Conservation (phyloP, 2,113 vertebrate genomes). For the Indicator maculatus region DNA sequence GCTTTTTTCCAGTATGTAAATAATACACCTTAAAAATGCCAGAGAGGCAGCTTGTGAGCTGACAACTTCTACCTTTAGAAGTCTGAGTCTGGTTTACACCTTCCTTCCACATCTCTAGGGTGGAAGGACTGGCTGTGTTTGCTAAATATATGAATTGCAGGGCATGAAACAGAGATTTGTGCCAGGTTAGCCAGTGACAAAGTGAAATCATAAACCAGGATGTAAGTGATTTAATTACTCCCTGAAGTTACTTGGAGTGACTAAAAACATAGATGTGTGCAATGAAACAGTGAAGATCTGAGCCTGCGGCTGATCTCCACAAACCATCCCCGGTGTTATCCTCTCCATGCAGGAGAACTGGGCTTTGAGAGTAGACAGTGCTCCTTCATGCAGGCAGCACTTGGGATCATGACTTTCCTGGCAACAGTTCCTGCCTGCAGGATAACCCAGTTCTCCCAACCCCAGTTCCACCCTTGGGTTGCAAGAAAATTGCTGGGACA, state of each 20-base stretch:
- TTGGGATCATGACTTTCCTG: rapidly evolving
- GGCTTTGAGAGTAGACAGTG: rapidly evolving
- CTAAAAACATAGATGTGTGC: not conserved
- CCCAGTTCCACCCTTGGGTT: not conserved
- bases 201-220: not conserved
- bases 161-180: not conserved
- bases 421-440: rapidly evolving
- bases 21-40: slow-evolving; percentile 1
- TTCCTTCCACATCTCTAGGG: not conserved
- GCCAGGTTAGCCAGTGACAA: not conserved
- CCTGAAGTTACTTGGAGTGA: not conserved
- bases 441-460: rapidly evolving
- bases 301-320: not conserved
- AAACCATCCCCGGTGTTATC: rapidly evolving
- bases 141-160: not conserved
- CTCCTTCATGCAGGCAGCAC: rapidly evolving
- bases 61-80: not conserved
- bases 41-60: not conserved
- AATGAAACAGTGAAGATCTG: rapidly evolving
- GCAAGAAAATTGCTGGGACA: not conserved
- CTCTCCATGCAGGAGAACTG: rapidly evolving
- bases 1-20: not conserved
- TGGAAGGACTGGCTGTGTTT: not conserved
- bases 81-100: not conserved
- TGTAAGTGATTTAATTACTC: not conserved